Base-by-base conservation (phyloP, 2,888 invertebrate species). In the Bembecia ichneumoniformis region DNA sequence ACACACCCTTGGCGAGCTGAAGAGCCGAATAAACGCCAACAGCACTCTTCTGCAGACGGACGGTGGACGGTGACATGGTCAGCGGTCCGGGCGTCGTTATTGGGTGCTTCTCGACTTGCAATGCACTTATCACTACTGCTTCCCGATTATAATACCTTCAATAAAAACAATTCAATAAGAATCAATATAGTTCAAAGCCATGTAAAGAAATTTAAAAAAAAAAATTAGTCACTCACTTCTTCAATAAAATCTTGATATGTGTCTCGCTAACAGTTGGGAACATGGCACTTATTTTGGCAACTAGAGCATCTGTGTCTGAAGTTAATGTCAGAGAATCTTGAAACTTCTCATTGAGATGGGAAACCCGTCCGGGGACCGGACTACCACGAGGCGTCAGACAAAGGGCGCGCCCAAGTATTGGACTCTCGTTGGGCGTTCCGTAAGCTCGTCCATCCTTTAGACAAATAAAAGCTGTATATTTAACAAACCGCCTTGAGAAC, bases 51-150 rank as follows among this genome's bases (percentile, higher is more conserved):
- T 90, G 87, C 65, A 90, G 74, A 52, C 90, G 81, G 7, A 88
- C 81, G 3, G 82, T 76, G 10, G 91, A 90, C 3, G 93, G 93
- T 0, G 93, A 93, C 67, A 93, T 92, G 14, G 92, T 89, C 58
- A 90, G 91, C 1, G 95, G 95, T 45, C 95, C 95, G n/a, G 95
- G 95, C 52, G 94, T 94, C 43, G 94, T 93, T 56, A 96, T 92
- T 48, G 96, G 96, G 86, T 96, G 93, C 79, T 96, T 96, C 79
- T 96, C 96, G 60, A 96, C 96, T 89, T 96, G 96, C 53, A 97
- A 89, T 49, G 96, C 96, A 76, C 96, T 96, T 82, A 96, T 94
- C 52, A 96, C 96, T 59, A 97, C 93, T 52, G 96, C 96, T 80
- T 96, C 95, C 59, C 96, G 92, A 77, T 95, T 95, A 88, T 96